These are phyloP conservation scores for Acrocephalus scirpaceus DNA, from an alignment of 2,797 vertebrate species.

Conservation along the genomic window DNA sequence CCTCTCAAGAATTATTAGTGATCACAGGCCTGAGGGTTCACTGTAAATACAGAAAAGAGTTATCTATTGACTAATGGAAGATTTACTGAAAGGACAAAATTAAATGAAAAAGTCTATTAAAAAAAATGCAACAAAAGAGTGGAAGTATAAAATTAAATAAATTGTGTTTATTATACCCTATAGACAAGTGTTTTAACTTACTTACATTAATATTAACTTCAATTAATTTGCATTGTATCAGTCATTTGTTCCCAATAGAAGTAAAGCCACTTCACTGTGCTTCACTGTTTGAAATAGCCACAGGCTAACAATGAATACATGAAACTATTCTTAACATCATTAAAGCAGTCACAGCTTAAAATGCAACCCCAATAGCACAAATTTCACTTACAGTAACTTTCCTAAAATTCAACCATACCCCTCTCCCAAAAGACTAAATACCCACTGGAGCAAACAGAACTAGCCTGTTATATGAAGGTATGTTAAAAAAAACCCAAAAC, in stretches of 20 bases:
- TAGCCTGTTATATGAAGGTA: background rate
- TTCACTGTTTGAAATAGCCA: background rate
- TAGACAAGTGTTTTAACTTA: background rate
- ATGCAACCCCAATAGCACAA: background rate
- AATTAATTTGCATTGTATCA: background rate
- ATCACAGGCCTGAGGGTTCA: background rate
- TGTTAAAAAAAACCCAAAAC: background rate
- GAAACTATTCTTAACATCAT: background rate
- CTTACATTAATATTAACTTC: background rate
- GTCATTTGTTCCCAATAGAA: background rate
- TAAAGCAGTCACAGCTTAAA: background rate
- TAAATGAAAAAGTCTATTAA: background rate
- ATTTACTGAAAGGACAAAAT: background rate
- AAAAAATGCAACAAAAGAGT: background rate
- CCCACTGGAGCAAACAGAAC: background rate
- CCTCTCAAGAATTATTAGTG: background rate
- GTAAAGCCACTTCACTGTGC: background rate
- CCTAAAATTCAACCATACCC: background rate
- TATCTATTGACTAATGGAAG: background rate
- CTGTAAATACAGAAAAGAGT: background rate
- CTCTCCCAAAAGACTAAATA: background rate
- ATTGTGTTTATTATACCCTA: background rate
- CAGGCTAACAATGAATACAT: background rate
- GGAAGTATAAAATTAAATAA: background rate
- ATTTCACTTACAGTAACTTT: background rate